phyloP scores from a whole-genome alignment of 2,113 vertebrate species.

The Sinocyclocheilus grahami region DNA sequence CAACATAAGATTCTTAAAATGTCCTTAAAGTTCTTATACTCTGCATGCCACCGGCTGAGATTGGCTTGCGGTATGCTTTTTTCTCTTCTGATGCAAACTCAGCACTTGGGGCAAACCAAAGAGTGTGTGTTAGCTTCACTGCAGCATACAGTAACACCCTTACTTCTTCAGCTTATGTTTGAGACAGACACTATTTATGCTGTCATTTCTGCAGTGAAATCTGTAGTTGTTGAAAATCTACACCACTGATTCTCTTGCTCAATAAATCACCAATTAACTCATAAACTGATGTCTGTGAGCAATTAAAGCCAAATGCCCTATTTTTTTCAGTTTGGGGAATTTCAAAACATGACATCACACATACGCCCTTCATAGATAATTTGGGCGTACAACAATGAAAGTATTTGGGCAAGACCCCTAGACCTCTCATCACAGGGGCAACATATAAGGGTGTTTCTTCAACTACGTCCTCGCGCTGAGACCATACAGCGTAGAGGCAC shows the following conservation, averaged over 20 bases:
- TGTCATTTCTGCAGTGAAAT: background rate
- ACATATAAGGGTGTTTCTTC: constrained; percentile 22
- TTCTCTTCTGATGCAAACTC: constrained; percentile 50
- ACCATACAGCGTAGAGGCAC: too few species aligned
- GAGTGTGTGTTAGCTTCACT: constrained; percentile 36
- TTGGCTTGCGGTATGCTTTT: constrained; percentile 26
- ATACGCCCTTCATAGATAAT: background rate
- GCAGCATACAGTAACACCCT: constrained; percentile 14
- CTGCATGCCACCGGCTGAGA: constrained; percentile 2
- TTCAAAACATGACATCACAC: background rate
- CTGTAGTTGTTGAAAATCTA: background rate
- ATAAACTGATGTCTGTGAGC: background rate
- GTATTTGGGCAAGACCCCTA: background rate
- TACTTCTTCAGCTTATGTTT: constrained; percentile 49
- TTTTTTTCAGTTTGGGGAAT: background rate
- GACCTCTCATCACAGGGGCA: background rate
- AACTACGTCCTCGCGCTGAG: background rate
- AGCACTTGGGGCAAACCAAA: constrained; percentile 37
- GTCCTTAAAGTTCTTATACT: constrained; percentile 28
- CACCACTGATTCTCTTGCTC: background rate
- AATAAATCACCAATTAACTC: background rate
- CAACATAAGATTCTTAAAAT: constrained; percentile 12
- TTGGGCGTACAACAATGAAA: constrained; percentile 24
- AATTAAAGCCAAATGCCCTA: background rate
- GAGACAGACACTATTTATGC: constrained; percentile 36